Evolutionary conservation across 1,140 invertebrate genomes (phyloP), one percentile per base, ranked within the genome.

Genomic region (Heliconius eleuchia): DNA sequence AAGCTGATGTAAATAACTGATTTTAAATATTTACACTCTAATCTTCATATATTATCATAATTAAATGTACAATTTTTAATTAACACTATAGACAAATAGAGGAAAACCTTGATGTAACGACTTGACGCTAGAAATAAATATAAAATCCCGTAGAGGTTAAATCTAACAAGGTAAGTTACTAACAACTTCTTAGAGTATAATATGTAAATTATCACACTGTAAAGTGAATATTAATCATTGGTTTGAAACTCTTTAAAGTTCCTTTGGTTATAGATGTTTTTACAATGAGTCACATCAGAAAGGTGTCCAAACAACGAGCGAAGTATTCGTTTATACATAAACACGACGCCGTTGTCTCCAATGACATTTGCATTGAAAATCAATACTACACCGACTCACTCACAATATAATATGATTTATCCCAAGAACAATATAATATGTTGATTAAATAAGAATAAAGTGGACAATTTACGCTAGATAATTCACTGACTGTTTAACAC

Each of bases 331-430:
- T 77, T 70, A 8, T 74, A 74, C 79, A 81, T 84, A 82, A 84
- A 86, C 78, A 87, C 72, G 77, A 79, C 77, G 76, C 77, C 73
- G 70, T 76, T 78, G 80, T 78, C 50, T 76, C 81, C 80, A 80
- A 71, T 80, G 79, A 77, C 78, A 84, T 81, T 80, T 79, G 72
- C 78, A 83, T 80, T 60, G 78, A 83, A 82, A 87, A 87, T 85
- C 82, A 80, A 85, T 84, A 84, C 73, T 27, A 30, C 23, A 27
- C 60, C 60, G 60, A 66, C 60, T 30, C 16, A 66, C 60, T 23
- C 27, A 66, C 60, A 66, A 66, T 30, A 27, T 11, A 30, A 34
- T 30, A 6, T 66, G 60, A 66, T n/a, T 11, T 27, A 27, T 30
- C 23, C 60, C 23, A 66, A 13, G 23, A 23, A 13, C 5, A 30